Evolutionary conservation across 2,888 invertebrate species (phyloP).

Genomic region (Taphrorychus bicolor): DNA sequence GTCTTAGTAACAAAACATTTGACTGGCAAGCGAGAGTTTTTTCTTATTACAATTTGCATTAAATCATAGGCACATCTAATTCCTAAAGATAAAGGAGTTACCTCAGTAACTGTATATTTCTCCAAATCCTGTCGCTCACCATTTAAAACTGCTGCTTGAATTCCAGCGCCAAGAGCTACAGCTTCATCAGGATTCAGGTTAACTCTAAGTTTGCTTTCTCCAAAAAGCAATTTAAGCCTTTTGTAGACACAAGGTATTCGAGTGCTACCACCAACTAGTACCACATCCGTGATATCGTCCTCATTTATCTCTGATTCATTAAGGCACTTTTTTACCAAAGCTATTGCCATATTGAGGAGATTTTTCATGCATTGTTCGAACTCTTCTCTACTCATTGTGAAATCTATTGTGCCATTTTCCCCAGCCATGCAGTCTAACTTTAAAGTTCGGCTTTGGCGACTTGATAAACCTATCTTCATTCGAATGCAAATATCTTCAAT

Average conservation of each 20-base stretch:
- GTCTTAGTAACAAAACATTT: background rate
- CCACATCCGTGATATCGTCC: constrained; percentile 45
- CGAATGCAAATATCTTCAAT: constrained; percentile 16
- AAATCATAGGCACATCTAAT: constrained; percentile 27
- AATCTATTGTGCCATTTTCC: constrained; percentile 37
- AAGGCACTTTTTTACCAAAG: constrained; percentile 42
- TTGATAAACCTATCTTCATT: constrained; percentile 37
- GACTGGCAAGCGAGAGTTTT: constrained; percentile 41
- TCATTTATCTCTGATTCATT: constrained; percentile 36
- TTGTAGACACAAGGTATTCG: constrained; percentile 47
- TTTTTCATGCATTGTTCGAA: constrained; percentile 44
- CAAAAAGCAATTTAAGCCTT: constrained; percentile 39
- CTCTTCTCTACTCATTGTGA: constrained; percentile 33
- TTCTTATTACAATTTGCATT: constrained; percentile 40
- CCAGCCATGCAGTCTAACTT: constrained; percentile 41
- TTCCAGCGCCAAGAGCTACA: constrained; percentile 46
- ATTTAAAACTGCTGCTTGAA: constrained; percentile 43
- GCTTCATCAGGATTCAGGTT: constrained; percentile 47
- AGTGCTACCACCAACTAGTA: constrained; percentile 49
- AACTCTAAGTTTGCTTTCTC: constrained; percentile 32
- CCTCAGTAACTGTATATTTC: constrained; percentile 40
- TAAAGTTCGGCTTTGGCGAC: constrained; percentile 14
- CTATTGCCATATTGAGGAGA: constrained; percentile 42
- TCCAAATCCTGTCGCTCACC: constrained; percentile 23
- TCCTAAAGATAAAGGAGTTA: constrained; percentile 46